These are phyloP conservation scores for Aptenodytes forsteri DNA, from an alignment of 2,113 vertebrate genomes.

Conservation along the genomic window DNA sequence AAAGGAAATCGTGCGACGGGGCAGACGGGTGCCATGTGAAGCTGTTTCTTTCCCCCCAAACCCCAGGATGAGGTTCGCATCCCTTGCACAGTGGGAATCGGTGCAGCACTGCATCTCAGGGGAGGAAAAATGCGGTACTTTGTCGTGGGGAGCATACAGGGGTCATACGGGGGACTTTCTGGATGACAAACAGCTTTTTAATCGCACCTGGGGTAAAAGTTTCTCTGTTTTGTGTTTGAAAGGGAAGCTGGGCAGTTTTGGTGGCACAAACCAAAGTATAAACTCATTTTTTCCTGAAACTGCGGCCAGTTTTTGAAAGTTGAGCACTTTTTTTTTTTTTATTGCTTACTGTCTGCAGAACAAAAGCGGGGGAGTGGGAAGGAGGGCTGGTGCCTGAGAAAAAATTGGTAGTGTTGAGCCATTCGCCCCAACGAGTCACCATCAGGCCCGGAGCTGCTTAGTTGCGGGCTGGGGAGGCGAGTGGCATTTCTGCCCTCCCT, in stretches of 20 bases:
- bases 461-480: not conserved
- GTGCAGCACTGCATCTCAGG: not conserved
- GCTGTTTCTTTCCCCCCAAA: not conserved
- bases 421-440: not conserved
- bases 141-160: not conserved
- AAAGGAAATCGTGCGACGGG: fast-evolving
- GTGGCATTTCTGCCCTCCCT: not conserved
- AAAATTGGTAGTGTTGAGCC: not conserved
- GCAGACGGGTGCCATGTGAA: fast-evolving
- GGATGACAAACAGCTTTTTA: not conserved
- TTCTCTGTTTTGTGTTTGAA: not conserved
- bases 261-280: not conserved
- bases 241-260: not conserved
- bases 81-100: not conserved
- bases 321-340: too few relatives aligned
- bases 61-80: not conserved
- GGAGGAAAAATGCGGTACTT: not conserved
- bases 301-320: not conserved
- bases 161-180: not conserved
- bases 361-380: not conserved
- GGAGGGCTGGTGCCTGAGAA: not conserved
- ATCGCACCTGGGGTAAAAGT: not conserved
- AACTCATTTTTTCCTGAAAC: not conserved
- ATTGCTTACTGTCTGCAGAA: not conserved
- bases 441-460: not conserved